Conservation (phyloP, 1,140 invertebrate species). For the Drosophila bifasciata region DNA sequence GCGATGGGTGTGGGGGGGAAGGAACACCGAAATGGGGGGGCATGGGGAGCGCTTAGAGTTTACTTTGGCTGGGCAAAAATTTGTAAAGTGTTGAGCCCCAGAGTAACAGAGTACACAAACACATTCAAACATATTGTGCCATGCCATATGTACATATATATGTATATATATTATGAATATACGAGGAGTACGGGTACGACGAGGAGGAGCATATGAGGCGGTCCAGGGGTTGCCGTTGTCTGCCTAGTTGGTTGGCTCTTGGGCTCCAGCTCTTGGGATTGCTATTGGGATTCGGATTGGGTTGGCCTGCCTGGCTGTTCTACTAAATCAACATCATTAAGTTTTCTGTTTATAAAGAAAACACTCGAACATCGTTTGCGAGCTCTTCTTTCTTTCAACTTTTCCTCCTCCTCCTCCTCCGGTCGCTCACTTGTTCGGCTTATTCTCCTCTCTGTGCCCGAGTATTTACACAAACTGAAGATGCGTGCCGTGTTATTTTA, state of each 20-base stretch:
- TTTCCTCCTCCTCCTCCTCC: conserved; percentile 35
- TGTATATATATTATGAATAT: conserved; percentile 64
- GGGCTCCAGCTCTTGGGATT: not conserved
- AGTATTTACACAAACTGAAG: conserved; percentile 71
- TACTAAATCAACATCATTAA: conserved; percentile 82
- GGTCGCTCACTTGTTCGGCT: conserved; percentile 53
- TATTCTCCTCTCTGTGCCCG: conserved; percentile 55
- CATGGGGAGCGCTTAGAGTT: conserved; percentile 30
- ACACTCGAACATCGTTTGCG: conserved; percentile 69
- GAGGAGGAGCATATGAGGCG: not conserved
- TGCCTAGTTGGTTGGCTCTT: conserved; percentile 10
- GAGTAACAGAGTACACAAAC: conserved; percentile 46
- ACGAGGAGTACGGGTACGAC: conserved; percentile 10
- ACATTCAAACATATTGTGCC: conserved; percentile 67
- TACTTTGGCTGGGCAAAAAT: conserved; percentile 53
- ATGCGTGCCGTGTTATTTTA: conserved; percentile 69
- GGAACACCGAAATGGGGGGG: not conserved
- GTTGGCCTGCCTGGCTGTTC: conserved; percentile 40
- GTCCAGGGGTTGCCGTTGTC: conserved; percentile 29
- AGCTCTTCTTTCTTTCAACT: conserved; percentile 41
- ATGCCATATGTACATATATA: no score
- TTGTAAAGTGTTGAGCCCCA: conserved; percentile 66
- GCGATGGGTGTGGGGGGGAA: not conserved
- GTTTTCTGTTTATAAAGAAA: conserved; percentile 83
- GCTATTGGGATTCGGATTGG: no score